phyloP scores from a whole-genome alignment of 2,113 vertebrate species.

The Crypturellus undulatus region DNA sequence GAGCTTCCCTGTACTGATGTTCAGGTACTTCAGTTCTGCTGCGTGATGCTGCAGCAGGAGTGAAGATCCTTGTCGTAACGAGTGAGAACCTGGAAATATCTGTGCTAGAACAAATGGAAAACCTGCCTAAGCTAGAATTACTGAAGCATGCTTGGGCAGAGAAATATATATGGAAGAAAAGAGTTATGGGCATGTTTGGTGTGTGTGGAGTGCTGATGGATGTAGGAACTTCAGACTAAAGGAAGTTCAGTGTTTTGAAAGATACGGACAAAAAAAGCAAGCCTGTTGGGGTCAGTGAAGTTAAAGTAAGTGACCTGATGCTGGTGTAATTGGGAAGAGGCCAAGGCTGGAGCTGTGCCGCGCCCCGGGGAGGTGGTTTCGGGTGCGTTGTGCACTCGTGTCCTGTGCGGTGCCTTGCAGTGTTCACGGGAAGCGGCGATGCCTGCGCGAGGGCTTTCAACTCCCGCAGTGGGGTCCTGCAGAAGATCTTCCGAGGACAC shows the following conservation, averaged over 20 bases:
- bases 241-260: not conserved
- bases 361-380: not conserved
- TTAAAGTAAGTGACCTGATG: not conserved
- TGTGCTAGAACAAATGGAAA: not conserved
- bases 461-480: conserved; percentile 77
- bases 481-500: conserved; percentile 84
- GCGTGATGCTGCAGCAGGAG: not conserved
- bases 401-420: conserved; percentile 63
- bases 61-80: not conserved
- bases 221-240: not conserved
- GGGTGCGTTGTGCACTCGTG: accelerated
- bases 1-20: not conserved
- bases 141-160: not conserved
- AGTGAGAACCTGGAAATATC: not conserved
- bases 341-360: accelerated
- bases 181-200: not conserved
- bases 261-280: not conserved
- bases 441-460: conserved; percentile 84
- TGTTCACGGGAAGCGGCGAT: conserved; percentile 86
- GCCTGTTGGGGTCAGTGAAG: not conserved
- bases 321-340: not conserved
- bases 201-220: not conserved
- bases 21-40: not conserved
- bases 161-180: not conserved
- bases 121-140: not conserved